These are phyloP conservation scores for Columbina picui DNA, from an alignment of 2,113 vertebrate species.

Conservation along the genomic window DNA sequence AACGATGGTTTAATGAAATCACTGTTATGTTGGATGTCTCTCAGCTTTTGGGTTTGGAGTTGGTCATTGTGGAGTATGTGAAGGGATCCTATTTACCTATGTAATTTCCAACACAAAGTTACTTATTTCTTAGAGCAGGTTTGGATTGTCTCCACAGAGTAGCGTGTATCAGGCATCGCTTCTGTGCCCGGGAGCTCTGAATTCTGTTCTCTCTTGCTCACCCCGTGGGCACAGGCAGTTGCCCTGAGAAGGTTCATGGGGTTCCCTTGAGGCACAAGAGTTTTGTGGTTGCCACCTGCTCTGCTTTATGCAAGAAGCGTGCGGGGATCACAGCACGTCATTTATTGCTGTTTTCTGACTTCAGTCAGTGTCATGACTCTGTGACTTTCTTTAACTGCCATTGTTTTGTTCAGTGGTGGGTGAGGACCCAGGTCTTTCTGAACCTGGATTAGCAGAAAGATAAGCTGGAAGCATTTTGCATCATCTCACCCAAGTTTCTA, in stretches of 20 bases:
- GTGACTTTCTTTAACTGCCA: fast-evolving
- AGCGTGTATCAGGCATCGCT: background rate
- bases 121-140: background rate
- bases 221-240: fast-evolving
- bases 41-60: background rate
- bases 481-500: background rate
- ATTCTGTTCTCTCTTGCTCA: background rate
- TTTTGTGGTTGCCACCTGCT: background rate
- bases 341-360: background rate
- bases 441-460: background rate
- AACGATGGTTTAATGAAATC: background rate
- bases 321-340: too few relatives aligned
- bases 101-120: background rate
- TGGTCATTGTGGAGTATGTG: background rate
- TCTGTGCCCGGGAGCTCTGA: background rate
- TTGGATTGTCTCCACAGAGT: background rate
- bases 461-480: background rate
- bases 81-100: background rate
- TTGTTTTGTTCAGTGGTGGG: background rate
- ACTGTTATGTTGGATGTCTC: background rate
- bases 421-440: background rate
- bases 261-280: background rate
- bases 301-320: background rate
- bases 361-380: background rate
- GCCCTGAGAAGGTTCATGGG: background rate